phyloP scores from a whole-genome alignment of 2,113 vertebrate species.

The Pelecanoides urinatrix region DNA sequence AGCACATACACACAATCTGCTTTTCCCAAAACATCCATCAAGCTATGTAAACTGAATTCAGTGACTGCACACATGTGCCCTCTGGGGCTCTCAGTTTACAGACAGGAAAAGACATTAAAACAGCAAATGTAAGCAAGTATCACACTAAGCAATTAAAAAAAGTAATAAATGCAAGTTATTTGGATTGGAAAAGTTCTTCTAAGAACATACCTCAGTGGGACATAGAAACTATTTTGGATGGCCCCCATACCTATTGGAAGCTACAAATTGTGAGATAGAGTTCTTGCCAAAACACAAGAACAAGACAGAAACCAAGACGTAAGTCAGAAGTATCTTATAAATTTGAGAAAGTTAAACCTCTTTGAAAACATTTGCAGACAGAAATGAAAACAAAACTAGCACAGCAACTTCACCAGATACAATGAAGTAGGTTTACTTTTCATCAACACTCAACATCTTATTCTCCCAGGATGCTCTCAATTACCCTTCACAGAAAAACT shows the following conservation, averaged over 20 bases:
- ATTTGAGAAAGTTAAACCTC: background rate
- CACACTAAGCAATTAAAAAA: constrained; percentile 36
- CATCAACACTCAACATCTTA: background rate
- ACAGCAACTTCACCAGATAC: background rate
- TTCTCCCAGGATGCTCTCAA: background rate
- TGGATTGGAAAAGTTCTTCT: constrained; percentile 26
- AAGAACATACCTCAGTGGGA: constrained; percentile 9
- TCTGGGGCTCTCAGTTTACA: constrained; percentile 16
- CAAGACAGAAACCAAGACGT: background rate
- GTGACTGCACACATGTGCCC: background rate
- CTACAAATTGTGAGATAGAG: background rate
- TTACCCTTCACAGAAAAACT: background rate
- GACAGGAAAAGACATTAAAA: constrained; percentile 44
- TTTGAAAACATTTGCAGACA: background rate
- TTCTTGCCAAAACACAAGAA: background rate
- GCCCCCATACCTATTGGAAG: background rate
- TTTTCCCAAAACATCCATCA: constrained; percentile 3
- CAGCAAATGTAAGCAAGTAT: constrained; percentile 32
- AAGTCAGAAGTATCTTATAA: background rate
- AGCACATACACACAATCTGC: background rate
- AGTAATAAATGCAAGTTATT: constrained; percentile 29
- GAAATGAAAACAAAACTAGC: background rate
- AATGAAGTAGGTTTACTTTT: background rate
- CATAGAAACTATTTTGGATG: constrained; percentile 29
- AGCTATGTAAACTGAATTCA: background rate